These are phyloP conservation scores for Cephus rjabovi DNA, from an alignment of 2,888 invertebrate genomes.

Conservation along the genomic window DNA sequence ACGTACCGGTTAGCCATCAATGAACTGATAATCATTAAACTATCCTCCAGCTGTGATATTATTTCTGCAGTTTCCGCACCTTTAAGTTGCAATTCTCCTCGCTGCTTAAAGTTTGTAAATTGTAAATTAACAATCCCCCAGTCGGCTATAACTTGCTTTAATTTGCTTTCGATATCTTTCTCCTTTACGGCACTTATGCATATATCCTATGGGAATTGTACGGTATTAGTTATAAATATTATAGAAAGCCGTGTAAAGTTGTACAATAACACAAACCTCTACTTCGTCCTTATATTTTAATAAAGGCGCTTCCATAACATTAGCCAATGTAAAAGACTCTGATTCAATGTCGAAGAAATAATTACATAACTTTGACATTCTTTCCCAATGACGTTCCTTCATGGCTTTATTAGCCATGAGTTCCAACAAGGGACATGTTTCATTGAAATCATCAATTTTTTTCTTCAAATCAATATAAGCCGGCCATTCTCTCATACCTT, in stretches of 20 bases:
- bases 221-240: slow-evolving; percentile 1
- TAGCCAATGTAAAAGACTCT: slow-evolving; percentile 81
- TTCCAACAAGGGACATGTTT: slow-evolving; percentile 87
- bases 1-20: slow-evolving; percentile 82
- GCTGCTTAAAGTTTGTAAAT: slow-evolving; percentile 80
- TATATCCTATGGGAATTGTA: slow-evolving; percentile 73
- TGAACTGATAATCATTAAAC: slow-evolving; percentile 88
- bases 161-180: slow-evolving; percentile 89
- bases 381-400: slow-evolving; percentile 84
- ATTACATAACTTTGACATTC: slow-evolving; percentile 71
- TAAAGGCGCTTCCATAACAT: slow-evolving; percentile 87
- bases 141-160: slow-evolving; percentile 83
- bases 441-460: slow-evolving; percentile 92
- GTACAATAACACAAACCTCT: slow-evolving; percentile 71
- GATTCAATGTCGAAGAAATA: slow-evolving; percentile 84
- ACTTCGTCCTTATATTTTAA: slow-evolving; percentile 87
- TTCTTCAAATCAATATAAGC: slow-evolving; percentile 87
- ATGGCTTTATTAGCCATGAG: slow-evolving; percentile 90
- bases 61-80: slow-evolving; percentile 81
- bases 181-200: slow-evolving; percentile 92
- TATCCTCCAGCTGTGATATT: slow-evolving; percentile 83
- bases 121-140: slow-evolving; percentile 82
- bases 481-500: slow-evolving; percentile 89
- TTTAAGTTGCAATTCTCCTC: slow-evolving; percentile 85
- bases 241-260: neutral